Conservation (phyloP, 2,113 vertebrate genomes). For the Phaethon lepturus region DNA sequence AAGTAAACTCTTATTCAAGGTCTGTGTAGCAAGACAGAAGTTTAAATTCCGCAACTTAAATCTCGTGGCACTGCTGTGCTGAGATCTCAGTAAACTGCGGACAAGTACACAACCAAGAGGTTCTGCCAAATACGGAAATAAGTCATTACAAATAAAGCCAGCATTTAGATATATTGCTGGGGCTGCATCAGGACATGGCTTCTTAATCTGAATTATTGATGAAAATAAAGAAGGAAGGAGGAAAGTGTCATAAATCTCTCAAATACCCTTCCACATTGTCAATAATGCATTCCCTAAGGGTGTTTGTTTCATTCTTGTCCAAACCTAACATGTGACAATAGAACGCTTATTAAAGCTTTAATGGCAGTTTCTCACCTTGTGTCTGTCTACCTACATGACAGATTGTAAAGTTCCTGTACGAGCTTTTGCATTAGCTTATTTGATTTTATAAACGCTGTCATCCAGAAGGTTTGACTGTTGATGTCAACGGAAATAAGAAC, state of each 20-base stretch:
- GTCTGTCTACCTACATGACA: background rate
- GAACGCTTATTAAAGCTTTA: background rate
- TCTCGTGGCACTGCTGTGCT: rapidly evolving
- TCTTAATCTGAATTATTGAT: background rate
- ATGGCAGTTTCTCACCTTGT: background rate
- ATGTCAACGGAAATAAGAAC: background rate
- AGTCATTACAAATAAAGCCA: background rate
- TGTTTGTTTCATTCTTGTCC: background rate
- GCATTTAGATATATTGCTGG: background rate
- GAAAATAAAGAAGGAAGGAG: background rate
- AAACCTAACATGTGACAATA: background rate
- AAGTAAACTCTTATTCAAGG: background rate
- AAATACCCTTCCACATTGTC: background rate
- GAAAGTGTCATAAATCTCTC: background rate
- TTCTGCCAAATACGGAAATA: background rate
- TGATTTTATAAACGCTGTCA: background rate
- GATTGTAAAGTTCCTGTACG: background rate
- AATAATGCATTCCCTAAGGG: background rate
- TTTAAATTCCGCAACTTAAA: background rate
- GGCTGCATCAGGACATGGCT: background rate
- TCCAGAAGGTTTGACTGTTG: background rate
- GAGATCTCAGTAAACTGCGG: background rate
- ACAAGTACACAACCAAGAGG: background rate
- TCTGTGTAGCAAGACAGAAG: background rate
- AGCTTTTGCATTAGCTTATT: background rate